Conservation (phyloP, 2,797 vertebrate genomes). For the Rhinophrynus dorsalis region DNA sequence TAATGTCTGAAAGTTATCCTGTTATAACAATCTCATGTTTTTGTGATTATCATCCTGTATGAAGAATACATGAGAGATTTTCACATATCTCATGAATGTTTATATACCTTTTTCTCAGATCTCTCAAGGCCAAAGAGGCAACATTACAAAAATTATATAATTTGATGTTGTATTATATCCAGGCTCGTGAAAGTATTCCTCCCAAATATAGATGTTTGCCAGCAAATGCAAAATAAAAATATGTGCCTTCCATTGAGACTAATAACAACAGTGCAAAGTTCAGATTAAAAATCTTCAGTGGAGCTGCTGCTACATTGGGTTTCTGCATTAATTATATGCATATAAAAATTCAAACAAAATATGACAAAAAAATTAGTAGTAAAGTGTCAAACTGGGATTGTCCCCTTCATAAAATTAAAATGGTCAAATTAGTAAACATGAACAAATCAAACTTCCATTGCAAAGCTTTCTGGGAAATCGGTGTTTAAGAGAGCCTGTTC, state of each 20-base stretch:
- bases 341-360: slow-evolving; percentile 51
- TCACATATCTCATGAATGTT: slow-evolving; percentile 58
- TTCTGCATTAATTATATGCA: slow-evolving; percentile 48
- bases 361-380: slow-evolving; percentile 39
- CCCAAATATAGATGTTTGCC: slow-evolving; percentile 50
- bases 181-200: slow-evolving; percentile 58
- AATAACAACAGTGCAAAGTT: slow-evolving; percentile 55
- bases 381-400: background rate
- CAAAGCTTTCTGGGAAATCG: slow-evolving; percentile 53
- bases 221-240: slow-evolving; percentile 53
- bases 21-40: slow-evolving; percentile 56
- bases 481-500: slow-evolving; percentile 43
- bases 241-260: slow-evolving; percentile 30
- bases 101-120: slow-evolving; percentile 24
- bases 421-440: background rate
- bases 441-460: slow-evolving; percentile 20
- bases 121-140: slow-evolving; percentile 67
- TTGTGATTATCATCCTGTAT: slow-evolving; percentile 57
- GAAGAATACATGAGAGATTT: no score
- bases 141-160: slow-evolving; percentile 52
- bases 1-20: slow-evolving; percentile 66
- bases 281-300: slow-evolving; percentile 52
- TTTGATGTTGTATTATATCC: slow-evolving; percentile 31
- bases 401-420: background rate
- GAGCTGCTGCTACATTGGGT: slow-evolving; percentile 57